Evolutionary conservation across 2,888 invertebrate species (phyloP).

Genomic region (Clusia tigrina): DNA sequence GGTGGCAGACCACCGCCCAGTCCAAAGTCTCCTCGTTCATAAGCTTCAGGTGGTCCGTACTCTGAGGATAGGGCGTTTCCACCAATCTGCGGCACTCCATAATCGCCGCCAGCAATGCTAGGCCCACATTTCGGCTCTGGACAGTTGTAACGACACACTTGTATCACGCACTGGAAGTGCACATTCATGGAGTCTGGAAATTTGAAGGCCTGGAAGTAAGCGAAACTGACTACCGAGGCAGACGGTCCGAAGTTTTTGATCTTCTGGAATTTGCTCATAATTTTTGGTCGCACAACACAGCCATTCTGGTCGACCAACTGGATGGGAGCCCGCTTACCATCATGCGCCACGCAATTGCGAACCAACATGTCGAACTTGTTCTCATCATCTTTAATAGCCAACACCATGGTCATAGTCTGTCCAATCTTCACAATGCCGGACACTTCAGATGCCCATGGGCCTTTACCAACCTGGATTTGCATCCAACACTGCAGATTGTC

Average conservation of each 20-base stretch:
- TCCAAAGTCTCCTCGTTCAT: conserved; percentile 73
- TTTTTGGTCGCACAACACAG: conserved; percentile 91
- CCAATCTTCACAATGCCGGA: conserved; percentile 95
- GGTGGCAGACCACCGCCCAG: conserved; percentile 79
- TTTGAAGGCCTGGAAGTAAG: conserved; percentile 96
- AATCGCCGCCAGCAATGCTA: conserved; percentile 70
- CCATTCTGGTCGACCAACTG: conserved; percentile 93
- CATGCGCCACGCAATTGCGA: conserved; percentile 92
- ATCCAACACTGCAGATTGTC: conserved; percentile 97
- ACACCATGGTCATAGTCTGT: conserved; percentile 96
- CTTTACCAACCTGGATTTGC: conserved; percentile 96
- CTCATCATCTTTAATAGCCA: conserved; percentile 94
- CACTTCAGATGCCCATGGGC: conserved; percentile 97
- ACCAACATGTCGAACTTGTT: conserved; percentile 96
- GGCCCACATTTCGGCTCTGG: conserved; percentile 88
- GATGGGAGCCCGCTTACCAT: conserved; percentile 91
- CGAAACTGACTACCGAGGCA: conserved; percentile 92
- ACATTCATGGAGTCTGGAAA: conserved; percentile 98
- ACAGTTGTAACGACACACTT: conserved; percentile 92
- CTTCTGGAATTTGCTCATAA: conserved; percentile 95
- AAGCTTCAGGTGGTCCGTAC: conserved; percentile 69
- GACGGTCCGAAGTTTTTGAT: conserved; percentile 95
- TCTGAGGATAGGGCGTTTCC: conserved; percentile 71
- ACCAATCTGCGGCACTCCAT: conserved; percentile 68
- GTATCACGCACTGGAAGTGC: conserved; percentile 95